Evolutionary conservation across 2,888 invertebrate species (phyloP), one percentile per base, ranked within the genome.

Genomic region (Apamea anceps): DNA sequence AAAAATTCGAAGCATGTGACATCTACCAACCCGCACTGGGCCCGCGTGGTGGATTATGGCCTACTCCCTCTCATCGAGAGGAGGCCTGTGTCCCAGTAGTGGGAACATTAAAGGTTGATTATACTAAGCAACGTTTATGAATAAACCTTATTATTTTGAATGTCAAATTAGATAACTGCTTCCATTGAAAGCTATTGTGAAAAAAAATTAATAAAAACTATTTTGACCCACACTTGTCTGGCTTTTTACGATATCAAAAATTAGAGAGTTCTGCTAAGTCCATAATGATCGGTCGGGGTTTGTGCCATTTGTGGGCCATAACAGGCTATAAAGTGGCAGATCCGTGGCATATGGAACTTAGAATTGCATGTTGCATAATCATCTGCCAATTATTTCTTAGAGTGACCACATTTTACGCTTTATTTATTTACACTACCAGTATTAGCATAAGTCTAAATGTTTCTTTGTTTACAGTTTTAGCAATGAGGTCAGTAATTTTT

Each of bases 321-420:
- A 82, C 21, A 37, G 86, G 80, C 86, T 86, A 87, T 92, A 92
- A 92, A 92, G 92, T 92, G 92, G 92, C 91, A 72, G 77, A 72
- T 82, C 71, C 90, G 85, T 85, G 85, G 72, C 92, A 93, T 94
- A 94, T 93, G 93, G 93, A 89, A 91, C 92, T 88, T 28, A 42
- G 81, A 85, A 90, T 90, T 91, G 90, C 84, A 88, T 77, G 77
- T 76, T 80, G 57, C 73, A 80, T 82, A 86, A 86, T 82, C 63
- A 65, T 82, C 86, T 80, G 83, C 77, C 81, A 82, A 90, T 88
- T 89, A 79, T 87, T 82, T 78, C 42, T 71, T 89, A 87, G 89
- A 85, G 86, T 87, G 83, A 87, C 91, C 83, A 88, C 10, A 54
- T 12, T 54, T 75, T 15, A 51, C 5, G 72, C 13, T 13, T 18